Conservation (phyloP, 2,797 vertebrate genomes). For the Cuculus canorus region DNA sequence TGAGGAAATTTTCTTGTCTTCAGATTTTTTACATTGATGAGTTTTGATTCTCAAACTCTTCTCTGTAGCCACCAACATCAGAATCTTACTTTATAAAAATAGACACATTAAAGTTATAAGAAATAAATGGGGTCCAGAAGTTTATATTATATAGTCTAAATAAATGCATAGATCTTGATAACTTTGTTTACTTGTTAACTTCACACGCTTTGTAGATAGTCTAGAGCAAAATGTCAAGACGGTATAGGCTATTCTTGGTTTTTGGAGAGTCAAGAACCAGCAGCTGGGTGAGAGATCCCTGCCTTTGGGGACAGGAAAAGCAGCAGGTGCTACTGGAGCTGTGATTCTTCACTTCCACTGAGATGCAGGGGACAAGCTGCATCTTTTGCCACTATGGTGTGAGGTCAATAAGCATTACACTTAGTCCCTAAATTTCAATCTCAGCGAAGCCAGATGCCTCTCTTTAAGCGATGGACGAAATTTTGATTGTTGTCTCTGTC, state of each 20-base stretch:
- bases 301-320: neutral
- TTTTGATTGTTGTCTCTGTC: neutral
- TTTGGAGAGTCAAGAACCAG: neutral
- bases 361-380: neutral
- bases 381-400: neutral
- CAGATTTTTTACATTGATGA: neutral
- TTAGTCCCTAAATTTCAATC: neutral
- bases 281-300: neutral
- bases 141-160: neutral
- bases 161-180: neutral
- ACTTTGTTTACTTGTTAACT: neutral
- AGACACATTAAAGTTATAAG: neutral
- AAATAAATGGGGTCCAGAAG: neutral
- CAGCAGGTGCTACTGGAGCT: neutral
- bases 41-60: neutral
- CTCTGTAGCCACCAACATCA: neutral
- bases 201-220: neutral
- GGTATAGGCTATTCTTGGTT: neutral
- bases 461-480: neutral
- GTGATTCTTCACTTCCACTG: accelerated
- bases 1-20: neutral
- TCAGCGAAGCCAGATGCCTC: neutral
- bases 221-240: neutral
- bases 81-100: neutral
- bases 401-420: neutral